A percentile compares a stretch with the other conserved stretches of the same genome.
phyloP scores from a whole-genome alignment of 2,888 invertebrate species.

The Ceratothoa steindachneri region DNA sequence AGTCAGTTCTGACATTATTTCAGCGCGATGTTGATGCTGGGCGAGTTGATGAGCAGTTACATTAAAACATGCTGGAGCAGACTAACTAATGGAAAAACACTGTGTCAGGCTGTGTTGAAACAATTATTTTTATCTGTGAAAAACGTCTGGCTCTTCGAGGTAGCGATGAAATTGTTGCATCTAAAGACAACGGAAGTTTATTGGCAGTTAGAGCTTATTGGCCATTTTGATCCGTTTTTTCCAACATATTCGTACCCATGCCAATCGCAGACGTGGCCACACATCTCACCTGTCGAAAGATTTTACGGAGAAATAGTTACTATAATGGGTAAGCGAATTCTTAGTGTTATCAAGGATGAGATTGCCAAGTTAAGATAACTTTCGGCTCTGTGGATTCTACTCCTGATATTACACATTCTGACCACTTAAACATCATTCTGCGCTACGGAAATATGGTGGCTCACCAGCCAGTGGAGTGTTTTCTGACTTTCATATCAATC shows the following conservation, averaged over 20 bases:
- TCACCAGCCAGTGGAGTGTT: neutral
- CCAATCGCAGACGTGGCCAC: too few relatives aligned
- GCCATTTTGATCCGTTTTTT: too few relatives aligned
- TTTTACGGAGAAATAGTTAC: neutral
- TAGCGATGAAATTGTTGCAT: neutral
- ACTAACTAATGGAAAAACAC: neutral
- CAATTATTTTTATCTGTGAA: too few relatives aligned
- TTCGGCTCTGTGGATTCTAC: neutral
- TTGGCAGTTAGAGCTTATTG: too few relatives aligned
- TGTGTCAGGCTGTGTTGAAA: too few relatives aligned
- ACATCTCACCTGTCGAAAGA: neutral
- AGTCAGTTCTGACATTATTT: too few relatives aligned
- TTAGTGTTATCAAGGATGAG: too few relatives aligned
- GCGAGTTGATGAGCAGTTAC: too few relatives aligned
- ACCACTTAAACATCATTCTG: neutral
- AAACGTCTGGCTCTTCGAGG: neutral
- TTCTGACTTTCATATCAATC: too few relatives aligned
- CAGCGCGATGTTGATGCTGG: too few relatives aligned
- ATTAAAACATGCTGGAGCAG: too few relatives aligned
- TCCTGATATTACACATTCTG: neutral
- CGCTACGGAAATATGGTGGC: neutral
- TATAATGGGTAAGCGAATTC: neutral
- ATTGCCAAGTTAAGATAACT: neutral
- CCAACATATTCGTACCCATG: too few relatives aligned
- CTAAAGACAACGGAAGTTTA: neutral